These are phyloP conservation scores for Micromussa lordhowensis DNA, from an alignment of 92 coral and sea anemone genomes.

Conservation along the genomic window DNA sequence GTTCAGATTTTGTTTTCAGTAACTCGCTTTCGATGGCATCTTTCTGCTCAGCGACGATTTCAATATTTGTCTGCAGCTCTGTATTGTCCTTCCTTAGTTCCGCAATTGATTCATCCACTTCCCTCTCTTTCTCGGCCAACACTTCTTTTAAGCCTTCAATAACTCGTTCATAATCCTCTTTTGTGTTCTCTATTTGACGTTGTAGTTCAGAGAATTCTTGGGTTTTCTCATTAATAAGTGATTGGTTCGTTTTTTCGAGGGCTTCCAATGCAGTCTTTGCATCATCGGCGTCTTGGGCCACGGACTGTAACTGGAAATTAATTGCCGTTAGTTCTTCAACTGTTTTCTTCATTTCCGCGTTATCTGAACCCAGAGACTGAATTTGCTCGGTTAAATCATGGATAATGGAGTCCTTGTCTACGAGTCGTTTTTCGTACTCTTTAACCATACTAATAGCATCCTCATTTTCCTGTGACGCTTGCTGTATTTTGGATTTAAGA, in stretches of 20 bases:
- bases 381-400: slow-evolving; percentile 50
- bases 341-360: slow-evolving; percentile 13
- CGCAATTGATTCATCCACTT: slow-evolving; percentile 27
- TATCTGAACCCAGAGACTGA: slow-evolving; percentile 16
- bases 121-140: slow-evolving; percentile 44
- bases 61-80: slow-evolving; percentile 29
- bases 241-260: slow-evolving; percentile 23
- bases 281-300: slow-evolving; percentile 7
- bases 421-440: slow-evolving; percentile 55
- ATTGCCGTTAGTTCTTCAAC: slow-evolving; percentile 22
- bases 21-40: slow-evolving; percentile 29
- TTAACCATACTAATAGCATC: slow-evolving; percentile 48
- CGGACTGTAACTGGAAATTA: slow-evolving; percentile 7
- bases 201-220: slow-evolving; percentile 27
- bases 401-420: slow-evolving; percentile 72
- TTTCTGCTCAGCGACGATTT: slow-evolving; percentile 3
- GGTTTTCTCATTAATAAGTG: slow-evolving; percentile 41
- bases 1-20: slow-evolving; percentile 8
- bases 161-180: slow-evolving; percentile 29
- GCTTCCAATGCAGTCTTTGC: slow-evolving; percentile 56
- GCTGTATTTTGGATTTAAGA: slow-evolving; percentile 56
- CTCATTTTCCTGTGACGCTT: slow-evolving; percentile 63
- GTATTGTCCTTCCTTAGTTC: slow-evolving; percentile 31
- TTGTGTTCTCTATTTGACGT: slow-evolving; percentile 9
- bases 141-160: slow-evolving; percentile 27